These are phyloP conservation scores for Tenthredo mesomela DNA, from an alignment of 2,888 invertebrate genomes.

Conservation along the genomic window DNA sequence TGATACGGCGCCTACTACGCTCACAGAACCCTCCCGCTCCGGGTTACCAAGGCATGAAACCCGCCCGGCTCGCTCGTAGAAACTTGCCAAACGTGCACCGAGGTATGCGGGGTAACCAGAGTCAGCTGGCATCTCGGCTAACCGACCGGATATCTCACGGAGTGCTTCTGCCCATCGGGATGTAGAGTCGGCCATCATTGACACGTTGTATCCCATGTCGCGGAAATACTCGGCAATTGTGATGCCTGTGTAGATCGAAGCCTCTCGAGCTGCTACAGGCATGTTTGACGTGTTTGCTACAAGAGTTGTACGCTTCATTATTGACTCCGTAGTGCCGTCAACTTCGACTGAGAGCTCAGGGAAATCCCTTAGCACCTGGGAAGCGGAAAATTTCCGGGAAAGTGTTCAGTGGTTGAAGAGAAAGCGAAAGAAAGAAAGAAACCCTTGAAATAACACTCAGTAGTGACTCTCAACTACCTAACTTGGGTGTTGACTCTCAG, in stretches of 20 bases:
- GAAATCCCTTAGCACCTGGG: constrained; percentile 80
- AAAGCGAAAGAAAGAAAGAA: too few relatives aligned
- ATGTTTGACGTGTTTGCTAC: constrained; percentile 89
- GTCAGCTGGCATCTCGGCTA: constrained; percentile 99
- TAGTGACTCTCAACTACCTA: too few relatives aligned
- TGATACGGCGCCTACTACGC: constrained; percentile 98
- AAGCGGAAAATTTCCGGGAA: constrained; percentile 55
- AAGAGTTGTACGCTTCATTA: constrained; percentile 86
- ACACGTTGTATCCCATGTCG: constrained; percentile 99
- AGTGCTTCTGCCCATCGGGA: constrained; percentile 89
- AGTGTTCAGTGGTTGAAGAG: not conserved
- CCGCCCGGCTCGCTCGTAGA: constrained; percentile 98
- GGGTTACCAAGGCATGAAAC: constrained; percentile 97
- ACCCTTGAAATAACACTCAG: too few relatives aligned
- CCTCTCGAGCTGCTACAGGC: constrained; percentile 99
- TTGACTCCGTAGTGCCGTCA: constrained; percentile 83
- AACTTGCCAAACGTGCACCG: constrained; percentile 96
- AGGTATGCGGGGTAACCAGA: constrained; percentile 98
- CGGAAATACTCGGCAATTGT: constrained; percentile 99
- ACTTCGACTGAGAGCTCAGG: constrained; percentile 85
- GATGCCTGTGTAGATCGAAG: constrained; percentile 99
- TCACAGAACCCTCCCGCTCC: constrained; percentile 97
- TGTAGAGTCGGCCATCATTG: constrained; percentile 90
- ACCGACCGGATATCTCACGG: constrained; percentile 96
- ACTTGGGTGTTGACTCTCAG: too few relatives aligned